A percentile compares a stretch with the other conserved stretches of the same genome.
Evolutionary conservation across 2,888 invertebrate genomes (phyloP).

Genomic region (Drosophila limbata): DNA sequence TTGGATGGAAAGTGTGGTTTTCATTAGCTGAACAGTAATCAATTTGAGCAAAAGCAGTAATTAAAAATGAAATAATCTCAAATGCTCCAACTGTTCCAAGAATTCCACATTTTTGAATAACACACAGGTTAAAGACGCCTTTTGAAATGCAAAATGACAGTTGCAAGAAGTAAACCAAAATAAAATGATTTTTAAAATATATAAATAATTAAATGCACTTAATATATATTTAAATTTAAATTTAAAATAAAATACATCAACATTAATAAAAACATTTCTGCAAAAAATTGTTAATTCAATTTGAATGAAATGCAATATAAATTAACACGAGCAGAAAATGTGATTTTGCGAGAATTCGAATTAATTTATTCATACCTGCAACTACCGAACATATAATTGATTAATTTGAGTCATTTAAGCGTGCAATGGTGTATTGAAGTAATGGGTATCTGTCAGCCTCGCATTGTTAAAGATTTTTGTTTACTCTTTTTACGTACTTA

Average conservation of each 20-base stretch:
- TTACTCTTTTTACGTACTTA: conserved; percentile 30
- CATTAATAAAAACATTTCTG: neutral
- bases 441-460: conserved; percentile 20
- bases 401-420: neutral
- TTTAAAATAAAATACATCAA: neutral
- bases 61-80: no score
- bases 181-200: neutral
- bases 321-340: neutral
- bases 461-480: neutral
- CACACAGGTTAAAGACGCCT: no score
- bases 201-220: neutral
- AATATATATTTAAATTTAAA: neutral
- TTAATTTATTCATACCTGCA: neutral
- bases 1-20: no score
- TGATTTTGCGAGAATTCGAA: conserved; percentile 2
- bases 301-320: conserved; percentile 1
- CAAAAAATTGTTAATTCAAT: neutral
- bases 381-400: neutral
- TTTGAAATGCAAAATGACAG: neutral
- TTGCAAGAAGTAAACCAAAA: neutral
- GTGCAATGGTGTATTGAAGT: neutral
- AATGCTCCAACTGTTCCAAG: no score
- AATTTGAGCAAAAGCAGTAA: no score
- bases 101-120: neutral
- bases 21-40: no score